Evolutionary conservation across 2,888 invertebrate genomes (phyloP).

Genomic region (Drosophila putrida): DNA sequence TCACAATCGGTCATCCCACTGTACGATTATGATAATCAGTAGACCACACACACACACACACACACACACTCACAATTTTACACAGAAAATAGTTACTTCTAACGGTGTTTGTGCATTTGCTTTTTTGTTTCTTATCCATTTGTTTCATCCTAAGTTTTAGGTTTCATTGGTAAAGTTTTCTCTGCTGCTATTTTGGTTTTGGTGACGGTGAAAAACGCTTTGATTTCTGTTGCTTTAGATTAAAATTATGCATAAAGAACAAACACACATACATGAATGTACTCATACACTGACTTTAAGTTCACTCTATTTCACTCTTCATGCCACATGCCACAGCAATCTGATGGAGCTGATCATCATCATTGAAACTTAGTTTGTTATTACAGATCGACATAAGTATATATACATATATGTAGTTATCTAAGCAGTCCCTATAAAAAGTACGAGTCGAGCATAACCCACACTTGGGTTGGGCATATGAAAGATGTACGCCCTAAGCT

Average conservation of each 20-base stretch:
- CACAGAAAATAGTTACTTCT: slow-evolving; percentile 22
- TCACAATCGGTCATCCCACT: slow-evolving; percentile 50
- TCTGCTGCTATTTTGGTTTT: slow-evolving; percentile 73
- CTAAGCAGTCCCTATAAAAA: slow-evolving; percentile 55
- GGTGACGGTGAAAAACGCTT: slow-evolving; percentile 68
- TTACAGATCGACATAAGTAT: slow-evolving; percentile 42
- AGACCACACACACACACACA: slow-evolving; percentile 27
- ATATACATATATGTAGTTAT: slow-evolving; percentile 44
- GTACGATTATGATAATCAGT: slow-evolving; percentile 54
- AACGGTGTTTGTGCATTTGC: slow-evolving; percentile 67
- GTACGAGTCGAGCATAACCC: slow-evolving; percentile 14
- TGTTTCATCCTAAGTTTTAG: slow-evolving; percentile 42
- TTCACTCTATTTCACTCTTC: slow-evolving; percentile 44
- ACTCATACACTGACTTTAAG: slow-evolving; percentile 26
- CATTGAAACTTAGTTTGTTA: slow-evolving; percentile 79
- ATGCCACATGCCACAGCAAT: slow-evolving; percentile 52
- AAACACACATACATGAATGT: not conserved
- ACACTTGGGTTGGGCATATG: slow-evolving; percentile 23
- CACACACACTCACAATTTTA: slow-evolving; percentile 21
- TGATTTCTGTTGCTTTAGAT: slow-evolving; percentile 57
- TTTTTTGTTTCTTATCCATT: slow-evolving; percentile 30
- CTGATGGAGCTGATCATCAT: slow-evolving; percentile 79
- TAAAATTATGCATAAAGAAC: slow-evolving; percentile 29
- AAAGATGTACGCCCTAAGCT: slow-evolving; percentile 65
- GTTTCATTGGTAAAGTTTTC: slow-evolving; percentile 61